Percentiles rank a stretch among this genome's conserved stretches.
Conservation (phyloP, 1,140 invertebrate genomes). For the Aphis craccivora region DNA sequence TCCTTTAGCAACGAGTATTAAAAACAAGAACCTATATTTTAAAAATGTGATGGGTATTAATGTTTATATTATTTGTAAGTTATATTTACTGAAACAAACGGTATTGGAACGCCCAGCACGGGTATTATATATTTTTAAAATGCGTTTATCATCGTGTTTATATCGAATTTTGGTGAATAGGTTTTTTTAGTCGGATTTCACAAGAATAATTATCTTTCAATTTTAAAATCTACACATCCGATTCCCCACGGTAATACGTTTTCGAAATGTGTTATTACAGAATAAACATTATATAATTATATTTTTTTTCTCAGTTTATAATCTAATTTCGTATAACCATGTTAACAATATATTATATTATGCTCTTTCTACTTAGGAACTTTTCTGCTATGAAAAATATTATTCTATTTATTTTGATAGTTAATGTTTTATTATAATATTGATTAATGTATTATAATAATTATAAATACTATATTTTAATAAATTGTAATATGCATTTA, state of each 20-base stretch:
- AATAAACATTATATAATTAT: no score
- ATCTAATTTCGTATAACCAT: no score
- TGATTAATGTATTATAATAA: no score
- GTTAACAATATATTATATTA: not conserved
- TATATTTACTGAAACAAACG: not conserved
- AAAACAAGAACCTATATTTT: not conserved
- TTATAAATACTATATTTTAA: no score
- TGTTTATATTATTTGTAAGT: not conserved
- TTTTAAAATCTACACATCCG: not conserved
- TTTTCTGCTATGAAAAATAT: not conserved
- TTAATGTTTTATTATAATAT: no score
- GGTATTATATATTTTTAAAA: not conserved
- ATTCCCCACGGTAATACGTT: not conserved
- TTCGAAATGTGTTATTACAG: no score
- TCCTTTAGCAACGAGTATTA: not conserved
- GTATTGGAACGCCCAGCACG: not conserved
- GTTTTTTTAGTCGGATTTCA: not conserved
- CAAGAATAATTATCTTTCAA: not conserved
- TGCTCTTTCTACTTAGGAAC: not conserved
- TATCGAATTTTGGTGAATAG: not conserved
- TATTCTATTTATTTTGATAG: no score
- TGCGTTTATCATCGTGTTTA: not conserved
- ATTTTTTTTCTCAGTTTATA: not conserved
- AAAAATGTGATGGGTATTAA: not conserved
- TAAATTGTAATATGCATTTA: no score